Percentiles rank a stretch among this genome's conserved stretches.
Evolutionary conservation across 2,797 vertebrate genomes (phyloP).

Genomic region (Pteropus rufus): DNA sequence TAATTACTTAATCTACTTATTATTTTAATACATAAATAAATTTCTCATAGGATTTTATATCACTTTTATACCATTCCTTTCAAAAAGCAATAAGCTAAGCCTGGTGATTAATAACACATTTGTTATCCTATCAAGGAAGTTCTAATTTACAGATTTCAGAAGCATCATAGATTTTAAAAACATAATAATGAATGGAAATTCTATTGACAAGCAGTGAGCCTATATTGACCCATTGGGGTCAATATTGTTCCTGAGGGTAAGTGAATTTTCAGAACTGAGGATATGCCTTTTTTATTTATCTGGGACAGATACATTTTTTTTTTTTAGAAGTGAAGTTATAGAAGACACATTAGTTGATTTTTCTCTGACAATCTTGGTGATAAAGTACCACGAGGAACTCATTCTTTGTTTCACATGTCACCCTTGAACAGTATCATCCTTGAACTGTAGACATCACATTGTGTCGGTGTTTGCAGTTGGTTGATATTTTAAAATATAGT

Average conservation of each 20-base stretch:
- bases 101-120: background rate
- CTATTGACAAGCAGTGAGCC: conserved; percentile 66
- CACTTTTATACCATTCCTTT: background rate
- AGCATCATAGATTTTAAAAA: background rate
- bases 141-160: background rate
- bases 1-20: background rate
- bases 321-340: conserved; percentile 77
- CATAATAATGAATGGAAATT: background rate
- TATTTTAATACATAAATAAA: background rate
- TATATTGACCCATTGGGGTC: background rate
- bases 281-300: conserved; percentile 37
- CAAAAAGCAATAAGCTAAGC: background rate
- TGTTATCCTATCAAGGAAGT: background rate
- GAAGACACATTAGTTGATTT: conserved; percentile 22
- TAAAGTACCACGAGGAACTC: background rate
- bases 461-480: background rate
- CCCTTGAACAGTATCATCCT: background rate
- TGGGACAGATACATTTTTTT: conserved; percentile 70
- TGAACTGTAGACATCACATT: background rate
- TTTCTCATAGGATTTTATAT: background rate
- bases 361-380: background rate
- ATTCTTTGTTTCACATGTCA: background rate
- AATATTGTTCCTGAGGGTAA: background rate
- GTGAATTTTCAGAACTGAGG: background rate
- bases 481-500: background rate